These are phyloP conservation scores for Acanthoscelides obtectus DNA, from an alignment of 2,888 invertebrate species.

Conservation along the genomic window DNA sequence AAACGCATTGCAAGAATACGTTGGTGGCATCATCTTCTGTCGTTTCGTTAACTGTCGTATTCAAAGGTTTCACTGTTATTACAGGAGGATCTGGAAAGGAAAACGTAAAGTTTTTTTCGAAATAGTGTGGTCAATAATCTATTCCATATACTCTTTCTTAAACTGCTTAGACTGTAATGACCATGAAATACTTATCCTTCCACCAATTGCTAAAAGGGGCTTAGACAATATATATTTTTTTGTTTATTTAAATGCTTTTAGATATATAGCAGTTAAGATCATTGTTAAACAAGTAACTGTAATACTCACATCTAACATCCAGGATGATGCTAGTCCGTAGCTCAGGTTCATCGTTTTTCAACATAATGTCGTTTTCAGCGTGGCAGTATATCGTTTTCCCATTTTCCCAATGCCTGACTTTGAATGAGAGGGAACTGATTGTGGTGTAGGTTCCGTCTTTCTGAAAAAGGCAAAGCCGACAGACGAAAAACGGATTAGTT, in stretches of 20 bases:
- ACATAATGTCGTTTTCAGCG: slow-evolving; percentile 76
- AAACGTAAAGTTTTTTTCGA: slow-evolving; percentile 6
- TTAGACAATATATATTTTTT: too few relatives aligned
- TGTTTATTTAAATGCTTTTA: too few relatives aligned
- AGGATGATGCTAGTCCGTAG: slow-evolving; percentile 66
- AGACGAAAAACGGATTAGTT: background rate
- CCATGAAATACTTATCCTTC: too few relatives aligned
- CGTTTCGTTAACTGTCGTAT: slow-evolving; percentile 75
- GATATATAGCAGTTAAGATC: too few relatives aligned
- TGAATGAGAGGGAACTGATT: slow-evolving; percentile 71
- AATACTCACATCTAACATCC: slow-evolving; percentile 81
- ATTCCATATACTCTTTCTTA: too few relatives aligned
- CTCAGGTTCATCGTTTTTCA: slow-evolving; percentile 67
- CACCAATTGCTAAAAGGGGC: too few relatives aligned
- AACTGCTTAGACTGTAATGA: too few relatives aligned
- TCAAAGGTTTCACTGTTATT: slow-evolving; percentile 68
- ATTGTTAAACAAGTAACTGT: background rate
- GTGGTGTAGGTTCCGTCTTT: slow-evolving; percentile 78
- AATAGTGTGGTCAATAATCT: too few relatives aligned
- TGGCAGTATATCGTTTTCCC: slow-evolving; percentile 73
- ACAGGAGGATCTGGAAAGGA: slow-evolving; percentile 78
- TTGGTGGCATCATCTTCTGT: slow-evolving; percentile 39
- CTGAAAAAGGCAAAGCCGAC: slow-evolving; percentile 44
- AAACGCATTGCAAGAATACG: slow-evolving; percentile 69
- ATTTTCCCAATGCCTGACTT: slow-evolving; percentile 77